Base-by-base conservation (phyloP, 2,113 vertebrate species). In the Neogobius melanostomus region DNA sequence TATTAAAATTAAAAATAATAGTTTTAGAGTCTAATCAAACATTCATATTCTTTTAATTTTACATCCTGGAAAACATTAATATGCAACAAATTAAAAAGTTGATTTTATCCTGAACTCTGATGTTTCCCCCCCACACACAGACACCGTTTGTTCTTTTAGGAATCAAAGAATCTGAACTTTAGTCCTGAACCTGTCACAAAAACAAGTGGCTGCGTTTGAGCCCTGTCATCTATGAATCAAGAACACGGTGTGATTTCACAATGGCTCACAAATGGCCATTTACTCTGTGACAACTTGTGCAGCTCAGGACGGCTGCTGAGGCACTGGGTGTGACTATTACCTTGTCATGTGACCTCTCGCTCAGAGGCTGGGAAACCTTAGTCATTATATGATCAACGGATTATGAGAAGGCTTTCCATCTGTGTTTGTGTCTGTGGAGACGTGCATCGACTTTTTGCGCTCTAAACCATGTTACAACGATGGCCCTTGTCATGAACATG, bases 201-300 rank as follows among this genome's bases (percentile, higher is more conserved):
- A 86, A 84, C 80, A 80, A 83, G 77, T 84, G 82, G 79, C 74
- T 62, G 73, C 73, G 62, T 81, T 68, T 47, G 66, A 75, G 60
- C 74, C 45, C 69, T 45, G 49, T 82, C 62, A 71, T 74, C 61
- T 73, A 47, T 65, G 69, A 83, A 88, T 83, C 71, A 88, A 80
- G 60, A 68, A 64, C 60, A 70, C 70, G 68, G 46, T 49, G 66
- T 44, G 44, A 64, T 62, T 71, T 79, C 79, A n/a, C 77, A 69
- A 74, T 81, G 66, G 74, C 76, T 79, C 77, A 62, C 12, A 51
- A 28, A 62, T 45, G 66, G 52, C 66, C 69, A 60, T 11, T 50
- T 66, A 62, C 72, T 81, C 70, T 44, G 69, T 43, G 49, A 77
- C 65, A 77, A 78, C 76, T 64, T 15, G n/a, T 10, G 47, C 36